Conservation (phyloP, 37 sponge, comb jelly and placozoan genomes). For the Chondrosia reniformis region DNA sequence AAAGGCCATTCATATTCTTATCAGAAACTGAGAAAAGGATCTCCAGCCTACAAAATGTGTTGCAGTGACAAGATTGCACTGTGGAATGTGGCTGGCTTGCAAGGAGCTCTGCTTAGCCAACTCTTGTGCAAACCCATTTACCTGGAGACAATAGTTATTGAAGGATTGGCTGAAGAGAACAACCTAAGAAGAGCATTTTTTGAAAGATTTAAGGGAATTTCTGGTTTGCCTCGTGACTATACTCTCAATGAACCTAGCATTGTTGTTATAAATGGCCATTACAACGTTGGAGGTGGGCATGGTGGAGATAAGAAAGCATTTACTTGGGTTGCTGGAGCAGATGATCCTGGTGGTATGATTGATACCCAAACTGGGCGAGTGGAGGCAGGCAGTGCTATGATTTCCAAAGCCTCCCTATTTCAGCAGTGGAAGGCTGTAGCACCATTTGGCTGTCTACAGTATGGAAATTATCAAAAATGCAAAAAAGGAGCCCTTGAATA, state of each 20-base stretch:
- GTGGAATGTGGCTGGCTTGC: constrained; percentile 10
- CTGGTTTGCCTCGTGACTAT: neutral
- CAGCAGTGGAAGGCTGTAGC: neutral
- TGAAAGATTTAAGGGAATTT: neutral
- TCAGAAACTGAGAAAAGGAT: neutral
- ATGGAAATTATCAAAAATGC: neutral
- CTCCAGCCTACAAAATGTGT: constrained; percentile 7
- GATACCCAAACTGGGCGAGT: neutral
- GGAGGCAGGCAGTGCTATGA: neutral
- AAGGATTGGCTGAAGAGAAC: neutral
- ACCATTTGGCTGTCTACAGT: neutral
- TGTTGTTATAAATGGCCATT: neutral
- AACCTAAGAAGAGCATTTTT: neutral
- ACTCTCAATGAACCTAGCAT: no score
- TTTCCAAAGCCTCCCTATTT: neutral
- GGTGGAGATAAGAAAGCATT: neutral
- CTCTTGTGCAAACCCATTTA: neutral
- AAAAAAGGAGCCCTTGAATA: neutral
- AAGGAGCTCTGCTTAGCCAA: constrained; percentile 6
- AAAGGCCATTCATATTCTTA: no score
- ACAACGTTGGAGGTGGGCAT: neutral
- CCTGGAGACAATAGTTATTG: neutral
- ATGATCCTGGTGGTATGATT: neutral
- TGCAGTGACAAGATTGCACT: constrained; percentile 21
- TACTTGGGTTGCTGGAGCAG: neutral